Conservation (phyloP, 1,140 invertebrate genomes). For the Dufourea novaeangliae region DNA sequence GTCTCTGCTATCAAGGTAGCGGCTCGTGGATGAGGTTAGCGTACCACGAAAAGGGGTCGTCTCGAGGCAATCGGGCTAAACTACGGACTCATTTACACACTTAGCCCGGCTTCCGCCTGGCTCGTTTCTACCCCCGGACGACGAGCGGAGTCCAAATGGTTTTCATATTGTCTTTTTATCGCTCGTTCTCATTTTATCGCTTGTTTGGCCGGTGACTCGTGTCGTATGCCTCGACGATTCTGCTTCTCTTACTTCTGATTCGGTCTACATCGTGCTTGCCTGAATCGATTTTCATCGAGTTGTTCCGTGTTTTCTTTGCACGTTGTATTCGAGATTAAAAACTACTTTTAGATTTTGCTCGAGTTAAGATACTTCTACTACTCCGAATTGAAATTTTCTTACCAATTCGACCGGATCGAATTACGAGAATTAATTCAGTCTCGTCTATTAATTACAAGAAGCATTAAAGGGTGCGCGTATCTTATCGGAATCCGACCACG, state of each 20-base stretch:
- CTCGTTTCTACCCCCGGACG: conserved; percentile 63
- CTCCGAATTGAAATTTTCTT: too few relatives aligned
- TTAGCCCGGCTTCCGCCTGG: conserved; percentile 71
- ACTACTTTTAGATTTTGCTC: too few relatives aligned
- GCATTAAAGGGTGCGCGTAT: not conserved
- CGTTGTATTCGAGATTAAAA: too few relatives aligned
- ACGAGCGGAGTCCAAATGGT: conserved; percentile 73
- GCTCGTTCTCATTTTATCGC: conserved; percentile 82
- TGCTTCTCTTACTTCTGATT: conserved; percentile 18
- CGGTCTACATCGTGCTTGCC: not conserved
- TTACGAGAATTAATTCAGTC: not conserved
- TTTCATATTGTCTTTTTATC: conserved; percentile 82
- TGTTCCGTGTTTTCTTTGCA: too few relatives aligned
- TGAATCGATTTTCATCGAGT: conserved; percentile 15
- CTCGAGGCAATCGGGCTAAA: conserved; percentile 77
- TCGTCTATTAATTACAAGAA: not conserved
- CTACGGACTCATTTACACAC: conserved; percentile 80
- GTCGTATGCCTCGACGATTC: conserved; percentile 46
- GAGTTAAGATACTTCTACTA: too few relatives aligned
- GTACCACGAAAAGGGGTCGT: conserved; percentile 69
- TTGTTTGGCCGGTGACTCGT: conserved; percentile 75
- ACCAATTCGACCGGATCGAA: not conserved
- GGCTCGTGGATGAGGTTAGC: conserved; percentile 65
- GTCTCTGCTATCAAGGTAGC: conserved; percentile 56
- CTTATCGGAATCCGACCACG: not conserved